phyloP scores from a whole-genome alignment of 2,797 vertebrate species.

The Schizopygopsis malacanthus region DNA sequence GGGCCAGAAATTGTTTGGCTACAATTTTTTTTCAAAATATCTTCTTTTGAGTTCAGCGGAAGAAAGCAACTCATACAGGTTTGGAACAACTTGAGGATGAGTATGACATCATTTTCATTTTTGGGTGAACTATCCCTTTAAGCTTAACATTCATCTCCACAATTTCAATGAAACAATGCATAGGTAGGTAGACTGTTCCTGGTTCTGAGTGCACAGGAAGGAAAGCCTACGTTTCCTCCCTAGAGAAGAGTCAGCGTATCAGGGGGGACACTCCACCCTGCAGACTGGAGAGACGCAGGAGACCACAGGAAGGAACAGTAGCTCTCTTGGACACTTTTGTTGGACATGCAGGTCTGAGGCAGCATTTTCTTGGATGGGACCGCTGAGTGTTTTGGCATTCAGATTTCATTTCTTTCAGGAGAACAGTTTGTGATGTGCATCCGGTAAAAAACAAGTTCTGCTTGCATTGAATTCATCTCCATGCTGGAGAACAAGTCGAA shows the following conservation, averaged over 20 bases:
- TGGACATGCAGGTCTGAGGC: slow-evolving; percentile 37
- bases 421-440: neutral
- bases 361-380: neutral
- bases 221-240: slow-evolving; percentile 66
- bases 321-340: slow-evolving; percentile 27
- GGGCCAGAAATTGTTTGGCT: too few species aligned
- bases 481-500: slow-evolving; percentile 50
- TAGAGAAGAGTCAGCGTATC: slow-evolving; percentile 49
- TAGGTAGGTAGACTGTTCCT: slow-evolving; percentile 6
- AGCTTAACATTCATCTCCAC: neutral
- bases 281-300: slow-evolving; percentile 24
- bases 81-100: too few species aligned
- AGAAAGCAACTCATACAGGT: neutral
- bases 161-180: neutral
- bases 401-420: neutral
- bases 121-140: neutral
- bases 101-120: neutral
- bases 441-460: neutral
- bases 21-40: too few species aligned
- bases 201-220: slow-evolving; percentile 57
- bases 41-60: too few species aligned
- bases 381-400: neutral
- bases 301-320: slow-evolving; percentile 55
- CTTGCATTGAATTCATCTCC: neutral
- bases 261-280: slow-evolving; percentile 51